Base-by-base conservation (phyloP, 1,140 invertebrate species). In the Lepidostoma basale region DNA sequence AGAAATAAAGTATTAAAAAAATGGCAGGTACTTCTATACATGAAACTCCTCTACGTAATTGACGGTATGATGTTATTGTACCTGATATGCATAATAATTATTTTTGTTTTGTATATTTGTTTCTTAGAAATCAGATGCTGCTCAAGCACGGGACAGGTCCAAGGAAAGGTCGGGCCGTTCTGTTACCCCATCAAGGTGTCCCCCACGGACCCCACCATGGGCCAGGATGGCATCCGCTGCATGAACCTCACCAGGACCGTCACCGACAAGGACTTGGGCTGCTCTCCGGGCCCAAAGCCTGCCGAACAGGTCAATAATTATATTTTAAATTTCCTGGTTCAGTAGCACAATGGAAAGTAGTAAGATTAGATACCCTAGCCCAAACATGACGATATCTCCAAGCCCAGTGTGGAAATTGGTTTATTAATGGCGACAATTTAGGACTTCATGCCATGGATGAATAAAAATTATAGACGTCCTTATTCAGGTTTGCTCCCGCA, bases 221-320 rank as follows among this genome's bases (percentile, higher is more conserved):
- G 62, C 20, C 58, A 58, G 58, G 20, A 22, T 36, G 56, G 59
- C 5, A 56, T 59, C 4, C 47, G 52, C 25, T 78, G 76, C 56
- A 74, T 75, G 62, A 74, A 76, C 28, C 76, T 75, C 60, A 70
- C 74, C 0, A 73, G 77, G 40, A 76, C 76, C n/a, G 81, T 81
- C 16, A 80, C 81, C 3, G 84, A 84, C 3, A 83, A 83, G 0
- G 74, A 84, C 18, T 79, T 78, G 9, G 83, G 83, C 4, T 87
- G 85, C 72, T 82, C 81, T 3, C 72, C 82, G 25, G 81, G 74
- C 23, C 20, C 60, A 3, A 56, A 23, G 26, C 44, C 56, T 54
- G 67, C 67, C 10, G 20, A 56, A 36, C 67, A 63, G 26, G 67
- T 69, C n/a, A 40, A 12, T 22, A 22, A 6, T 36, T 36, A 2